Evolutionary conservation across 2,888 invertebrate genomes (phyloP), one percentile per base, ranked within the genome.

Genomic region (Diogma glabrata): DNA sequence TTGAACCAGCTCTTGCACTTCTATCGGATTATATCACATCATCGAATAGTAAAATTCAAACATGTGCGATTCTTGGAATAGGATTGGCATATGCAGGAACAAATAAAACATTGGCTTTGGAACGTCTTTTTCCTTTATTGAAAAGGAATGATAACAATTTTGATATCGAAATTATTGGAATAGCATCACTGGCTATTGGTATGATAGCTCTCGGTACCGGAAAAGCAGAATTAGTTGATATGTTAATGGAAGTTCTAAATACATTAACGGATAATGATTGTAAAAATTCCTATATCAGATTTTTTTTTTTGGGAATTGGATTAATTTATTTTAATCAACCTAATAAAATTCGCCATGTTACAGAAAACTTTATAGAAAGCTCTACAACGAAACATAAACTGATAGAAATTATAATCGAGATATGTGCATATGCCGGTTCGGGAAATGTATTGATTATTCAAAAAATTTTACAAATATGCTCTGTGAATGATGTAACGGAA

Each of bases 31-130:
- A 95, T 66, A 87, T 97, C 14, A 75, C 84, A 51, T 88, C 91
- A 66, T 82, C 81, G 43, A 92, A 83, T 66, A 78, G 82, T 28
- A 84, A 82, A 2, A 81, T 95, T 71, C 79, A 92, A 60, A 86
- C 90, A 60, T 93, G 94, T 16, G 66, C 69, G 3, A 65, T 66
- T 56, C 26, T 74, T 67, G 91, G 91, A 17, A 74, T 97, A 53
- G 96, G 96, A 47, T 75, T 97, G 52, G 97, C 99, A 0, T 99
- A 99, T 71, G 94, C 96, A 40, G 99, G 97, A 43, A 92, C 94
- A 0, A 90, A 92, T 67, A 81, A 96, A 33, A 83, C 87, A 55
- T 93, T 94, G 59, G 87, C 89, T 4, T 73, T 96, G 49, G 79
- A 81, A 45, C 77, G 94, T 40, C 71, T 99, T 38, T 76, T 88